A percentile compares a stretch with the other conserved stretches of the same genome.
Evolutionary conservation across 2,113 vertebrate genomes (phyloP).

Genomic region (Syngnathoides biaculeatus): DNA sequence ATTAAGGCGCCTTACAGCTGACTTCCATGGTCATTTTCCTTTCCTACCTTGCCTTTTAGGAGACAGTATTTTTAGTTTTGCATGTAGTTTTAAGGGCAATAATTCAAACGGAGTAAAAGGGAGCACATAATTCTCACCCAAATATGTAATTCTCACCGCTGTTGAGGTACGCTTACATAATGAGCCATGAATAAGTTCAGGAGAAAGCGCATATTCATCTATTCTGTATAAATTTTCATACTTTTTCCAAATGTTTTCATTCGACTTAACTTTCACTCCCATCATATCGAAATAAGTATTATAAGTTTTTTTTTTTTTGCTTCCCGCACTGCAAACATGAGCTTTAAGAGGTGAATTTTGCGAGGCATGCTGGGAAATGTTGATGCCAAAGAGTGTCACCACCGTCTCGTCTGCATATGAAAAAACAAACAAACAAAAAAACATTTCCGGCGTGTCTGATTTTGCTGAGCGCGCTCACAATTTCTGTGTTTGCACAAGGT

Average conservation of each 20-base stretch:
- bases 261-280: not conserved
- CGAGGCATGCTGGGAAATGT: conserved; percentile 36
- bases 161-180: conserved; percentile 26
- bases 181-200: conserved; percentile 14
- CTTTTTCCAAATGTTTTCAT: conserved; percentile 26
- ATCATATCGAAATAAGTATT: not conserved
- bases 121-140: conserved; percentile 67
- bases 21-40: not conserved
- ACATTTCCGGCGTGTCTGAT: not conserved
- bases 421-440: too few species aligned
- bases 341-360: conserved; percentile 13
- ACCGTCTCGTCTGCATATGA: conserved; percentile 15
- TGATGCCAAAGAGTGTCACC: conserved; percentile 72
- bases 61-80: conserved; percentile 10
- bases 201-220: conserved; percentile 7
- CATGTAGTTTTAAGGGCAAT: conserved; percentile 32
- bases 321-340: conserved; percentile 24
- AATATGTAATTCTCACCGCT: conserved; percentile 41
- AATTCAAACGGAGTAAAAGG: conserved; percentile 20
- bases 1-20: conserved; percentile 24
- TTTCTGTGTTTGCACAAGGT: conserved; percentile 55
- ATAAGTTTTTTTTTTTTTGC: conserved; percentile 1
- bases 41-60: not conserved
- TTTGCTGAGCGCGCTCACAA: conserved; percentile 30
- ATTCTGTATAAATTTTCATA: conserved; percentile 22